Conservation (phyloP, 2,113 vertebrate species). For the Poicephalus gulielmi region DNA sequence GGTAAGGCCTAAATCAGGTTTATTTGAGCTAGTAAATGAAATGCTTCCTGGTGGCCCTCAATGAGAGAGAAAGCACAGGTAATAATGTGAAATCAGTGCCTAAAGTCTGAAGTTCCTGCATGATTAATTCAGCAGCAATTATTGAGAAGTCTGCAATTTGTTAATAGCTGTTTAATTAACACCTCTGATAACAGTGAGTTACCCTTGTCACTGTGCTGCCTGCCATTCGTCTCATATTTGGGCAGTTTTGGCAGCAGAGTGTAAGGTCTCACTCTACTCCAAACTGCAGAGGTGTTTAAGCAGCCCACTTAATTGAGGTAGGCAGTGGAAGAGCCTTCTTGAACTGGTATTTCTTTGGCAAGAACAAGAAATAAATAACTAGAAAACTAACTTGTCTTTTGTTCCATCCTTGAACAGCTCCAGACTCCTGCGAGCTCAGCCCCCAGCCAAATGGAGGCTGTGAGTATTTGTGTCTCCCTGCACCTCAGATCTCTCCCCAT, state of each 20-base stretch:
- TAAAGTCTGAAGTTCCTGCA: conserved; percentile 16
- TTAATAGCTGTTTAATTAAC: conserved; percentile 41
- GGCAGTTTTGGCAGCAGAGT: neutral
- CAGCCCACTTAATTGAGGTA: neutral
- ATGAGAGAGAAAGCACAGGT: conserved; percentile 2
- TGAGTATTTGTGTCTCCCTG: conserved; percentile 95
- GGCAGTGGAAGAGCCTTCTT: neutral
- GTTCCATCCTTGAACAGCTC: conserved; percentile 70
- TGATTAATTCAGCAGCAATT: conserved; percentile 40
- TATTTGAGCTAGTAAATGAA: neutral
- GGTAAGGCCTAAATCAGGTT: conserved; percentile 73
- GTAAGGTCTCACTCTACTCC: neutral
- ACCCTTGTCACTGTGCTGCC: neutral
- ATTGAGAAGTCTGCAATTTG: conserved; percentile 19
- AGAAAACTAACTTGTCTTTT: neutral
- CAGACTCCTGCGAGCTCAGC: conserved; percentile 89
- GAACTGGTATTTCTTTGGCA: neutral
- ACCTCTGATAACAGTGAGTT: conserved; percentile 19
- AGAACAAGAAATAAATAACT: neutral
- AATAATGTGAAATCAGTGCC: conserved; percentile 41
- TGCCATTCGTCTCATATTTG: neutral
- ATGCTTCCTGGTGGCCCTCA: neutral
- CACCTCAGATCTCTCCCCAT: conserved; percentile 90
- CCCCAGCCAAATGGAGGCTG: conserved; percentile 92
- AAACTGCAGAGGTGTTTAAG: neutral